Evolutionary conservation across 2,113 vertebrate genomes (phyloP).

Genomic region (Clarias macrocephalus): DNA sequence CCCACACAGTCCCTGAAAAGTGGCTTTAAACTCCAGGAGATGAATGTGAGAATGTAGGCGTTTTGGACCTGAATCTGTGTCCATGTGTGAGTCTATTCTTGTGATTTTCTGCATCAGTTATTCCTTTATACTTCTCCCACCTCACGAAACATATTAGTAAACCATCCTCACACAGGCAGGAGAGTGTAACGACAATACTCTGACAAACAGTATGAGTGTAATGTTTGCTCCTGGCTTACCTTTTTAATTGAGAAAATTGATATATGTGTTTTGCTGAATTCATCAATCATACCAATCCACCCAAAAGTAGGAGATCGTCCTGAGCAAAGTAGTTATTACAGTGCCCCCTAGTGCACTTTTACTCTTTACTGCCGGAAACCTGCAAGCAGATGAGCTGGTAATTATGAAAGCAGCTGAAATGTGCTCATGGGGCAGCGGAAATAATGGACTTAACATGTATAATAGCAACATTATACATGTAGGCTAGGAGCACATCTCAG

Average conservation of each 20-base stretch:
- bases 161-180: conserved; percentile 12
- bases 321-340: conserved; percentile 33
- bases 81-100: conserved; percentile 56
- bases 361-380: not conserved
- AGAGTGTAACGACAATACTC: conserved; percentile 7
- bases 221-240: conserved; percentile 15
- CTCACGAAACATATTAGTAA: conserved; percentile 1
- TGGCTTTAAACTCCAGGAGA: conserved; percentile 55
- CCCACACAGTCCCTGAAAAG: conserved; percentile 55
- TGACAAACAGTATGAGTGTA: conserved; percentile 13
- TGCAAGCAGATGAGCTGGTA: not conserved
- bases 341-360: conserved; percentile 38
- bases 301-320: not conserved
- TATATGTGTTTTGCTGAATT: conserved; percentile 19
- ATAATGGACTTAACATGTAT: not conserved
- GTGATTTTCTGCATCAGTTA: conserved; percentile 49
- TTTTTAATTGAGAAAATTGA: conserved; percentile 34
- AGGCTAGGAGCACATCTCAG: not conserved
- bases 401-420: not conserved
- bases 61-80: conserved; percentile 50
- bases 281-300: conserved; percentile 35
- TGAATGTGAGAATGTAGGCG: conserved; percentile 50
- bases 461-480: not conserved
- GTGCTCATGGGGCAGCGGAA: not conserved
- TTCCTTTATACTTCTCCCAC: conserved; percentile 25